Base-by-base conservation (phyloP, 2,797 vertebrate genomes). In the Tangara arthus region DNA sequence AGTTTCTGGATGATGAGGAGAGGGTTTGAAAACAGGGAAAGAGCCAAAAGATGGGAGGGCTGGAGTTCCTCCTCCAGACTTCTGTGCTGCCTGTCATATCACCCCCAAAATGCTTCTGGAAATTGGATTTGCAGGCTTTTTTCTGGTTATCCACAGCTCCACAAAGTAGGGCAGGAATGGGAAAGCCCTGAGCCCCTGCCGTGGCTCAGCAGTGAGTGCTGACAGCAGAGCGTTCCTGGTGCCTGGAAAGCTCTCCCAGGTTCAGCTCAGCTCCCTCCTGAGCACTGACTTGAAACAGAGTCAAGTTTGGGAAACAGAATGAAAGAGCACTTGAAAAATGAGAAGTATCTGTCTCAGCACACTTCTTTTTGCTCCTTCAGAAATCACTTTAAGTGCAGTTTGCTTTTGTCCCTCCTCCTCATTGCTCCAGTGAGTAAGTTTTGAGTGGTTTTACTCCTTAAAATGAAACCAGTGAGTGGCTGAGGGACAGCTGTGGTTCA, bases 381-480 rank as follows among this genome's bases (percentile, higher is more conserved):
- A 83, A 87, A 57, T 46, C 6, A 21, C 27, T 90, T 66, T 5
- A 68, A 55, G n/a, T 28, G 18, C 32, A 39, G 20, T 39, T 93
- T 46, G 27, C 5, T 47, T 19, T 46, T 9, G 19, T 8, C 1
- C 1, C 3, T 9, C 15, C 2, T 13, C 42, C 15, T n/a, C 23
- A 0, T 12, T 64, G 28, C 46, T 75, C 15, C 22, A 34, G 15
- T 56, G 34, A 63, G 17, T 19, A 19, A 41, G 26, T 76, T 84
- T 66, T 6, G 53, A 49, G 21, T 70, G 35, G 1, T 76, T 87
- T 85, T 56, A 10, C 15, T 83, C 42, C 34, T 77, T 41, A 18
- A 35, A 75, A 68, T 57, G 64, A 77, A 85, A 32, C 13, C 24
- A 32, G 2, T 5, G 37, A 50, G 27, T 46, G 55, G 13, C 4